Base-by-base conservation (phyloP, 1,140 invertebrate species). In the Phymorhynchus buccinoides region DNA sequence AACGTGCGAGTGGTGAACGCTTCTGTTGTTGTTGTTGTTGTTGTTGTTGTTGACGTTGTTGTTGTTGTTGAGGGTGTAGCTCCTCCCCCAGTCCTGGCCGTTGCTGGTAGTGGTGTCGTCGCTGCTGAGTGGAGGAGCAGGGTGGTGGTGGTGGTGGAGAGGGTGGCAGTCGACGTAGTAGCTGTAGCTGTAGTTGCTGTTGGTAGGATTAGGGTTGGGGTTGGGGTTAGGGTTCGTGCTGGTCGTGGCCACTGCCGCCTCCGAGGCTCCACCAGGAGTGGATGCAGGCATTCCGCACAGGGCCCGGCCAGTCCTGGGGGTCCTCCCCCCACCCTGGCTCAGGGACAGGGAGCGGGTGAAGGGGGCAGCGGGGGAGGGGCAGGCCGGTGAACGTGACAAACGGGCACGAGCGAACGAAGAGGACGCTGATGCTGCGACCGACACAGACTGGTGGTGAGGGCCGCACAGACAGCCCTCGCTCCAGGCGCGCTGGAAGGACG, bases 71-170 rank as follows among this genome's bases (percentile, higher is more conserved):
- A 41, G 39, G 73, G 73, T 39, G 35, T 41, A 6, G 35, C 18
- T 27, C 37, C 18, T 18, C 18, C 41, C 16, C 30, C 48, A 4
- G 42, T 79, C 77, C 41, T 12, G 42, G 3, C 77, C 44, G 77
- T 56, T 56, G 18, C 80, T 81, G 81, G 62, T 32, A 22, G 68
- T 27, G 18, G 80, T 86, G 41, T 83, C 82, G 85, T 86, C 62
- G 80, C 77, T 83, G 81, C 77, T 79, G 37, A 83, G 81, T 37
- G 30, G 81, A 41, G 80, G 78, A 32, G 80, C 62, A 48, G 75
- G 82, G 66, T 86, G 85, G 27, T 77, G 71, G 39, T 84, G n/a
- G n/a, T n/a, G n/a, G n/a, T n/a, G n/a, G 32, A 83, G 77, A 48
- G 75, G 82, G 66, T 86, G 85, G 27, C 82, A 73, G 39, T 84